phyloP scores from a whole-genome alignment of 2,113 vertebrate genomes.

The Puma concolor region DNA sequence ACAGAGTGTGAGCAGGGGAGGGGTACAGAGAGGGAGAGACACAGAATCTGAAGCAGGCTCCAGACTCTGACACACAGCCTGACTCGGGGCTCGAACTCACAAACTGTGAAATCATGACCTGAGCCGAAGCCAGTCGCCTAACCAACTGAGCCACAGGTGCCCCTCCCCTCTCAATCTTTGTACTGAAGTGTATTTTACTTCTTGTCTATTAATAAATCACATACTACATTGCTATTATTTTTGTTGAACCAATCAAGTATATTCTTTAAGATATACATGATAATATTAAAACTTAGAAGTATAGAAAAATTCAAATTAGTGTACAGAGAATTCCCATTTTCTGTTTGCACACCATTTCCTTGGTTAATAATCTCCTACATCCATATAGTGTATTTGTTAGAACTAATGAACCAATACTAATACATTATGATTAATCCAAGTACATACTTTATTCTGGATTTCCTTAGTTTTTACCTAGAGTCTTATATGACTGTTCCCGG shows the following conservation, averaged over 20 bases:
- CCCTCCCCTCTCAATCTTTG: background rate
- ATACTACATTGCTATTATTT: background rate
- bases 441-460: background rate
- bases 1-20: too few relatives aligned
- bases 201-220: background rate
- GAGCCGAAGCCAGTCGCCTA: too few relatives aligned
- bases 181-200: background rate
- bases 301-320: background rate
- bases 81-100: too few relatives aligned
- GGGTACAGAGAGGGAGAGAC: too few relatives aligned
- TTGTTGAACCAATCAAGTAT: background rate
- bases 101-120: too few relatives aligned
- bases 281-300: background rate
- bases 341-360: background rate
- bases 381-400: background rate
- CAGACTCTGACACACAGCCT: too few relatives aligned
- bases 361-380: background rate
- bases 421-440: background rate
- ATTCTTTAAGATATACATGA: background rate
- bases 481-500: background rate
- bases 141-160: too few relatives aligned
- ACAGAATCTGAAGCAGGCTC: too few relatives aligned
- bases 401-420: background rate
- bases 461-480: background rate
- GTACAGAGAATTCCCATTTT: background rate